phyloP scores from a whole-genome alignment of 1,140 invertebrate species.

The Sminthurinus signatus region DNA sequence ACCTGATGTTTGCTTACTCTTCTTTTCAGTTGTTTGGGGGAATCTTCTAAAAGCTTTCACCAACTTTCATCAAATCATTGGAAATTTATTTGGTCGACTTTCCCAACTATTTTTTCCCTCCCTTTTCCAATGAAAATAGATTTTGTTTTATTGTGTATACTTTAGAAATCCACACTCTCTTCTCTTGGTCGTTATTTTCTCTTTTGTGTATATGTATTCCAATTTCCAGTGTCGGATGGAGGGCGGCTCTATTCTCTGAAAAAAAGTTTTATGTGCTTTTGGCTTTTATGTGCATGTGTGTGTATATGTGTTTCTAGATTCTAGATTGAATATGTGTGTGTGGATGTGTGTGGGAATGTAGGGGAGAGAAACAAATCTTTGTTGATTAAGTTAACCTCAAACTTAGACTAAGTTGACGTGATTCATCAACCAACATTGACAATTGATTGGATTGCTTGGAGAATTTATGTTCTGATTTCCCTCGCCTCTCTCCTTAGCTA shows the following conservation, averaged over 20 bases:
- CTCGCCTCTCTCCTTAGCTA: too few species aligned
- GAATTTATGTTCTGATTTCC: slow-evolving; percentile 2
- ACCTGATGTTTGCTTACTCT: too few species aligned
- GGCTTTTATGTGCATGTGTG: not conserved
- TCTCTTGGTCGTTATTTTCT: not conserved
- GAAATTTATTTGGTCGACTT: too few species aligned
- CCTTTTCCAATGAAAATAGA: too few species aligned
- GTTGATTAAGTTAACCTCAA: too few species aligned
- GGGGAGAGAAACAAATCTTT: not conserved
- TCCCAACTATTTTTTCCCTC: too few species aligned
- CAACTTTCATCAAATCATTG: too few species aligned
- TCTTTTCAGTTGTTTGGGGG: too few species aligned
- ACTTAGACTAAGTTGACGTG: not conserved
- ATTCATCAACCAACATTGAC: not conserved
- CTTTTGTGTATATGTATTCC: not conserved
- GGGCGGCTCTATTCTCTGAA: not conserved
- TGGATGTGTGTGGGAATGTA: not conserved
- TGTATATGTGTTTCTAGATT: not conserved
- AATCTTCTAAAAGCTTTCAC: too few species aligned
- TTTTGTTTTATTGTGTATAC: too few species aligned
- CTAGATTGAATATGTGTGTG: too few species aligned
- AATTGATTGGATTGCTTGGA: slow-evolving; percentile 4
- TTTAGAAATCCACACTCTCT: not conserved
- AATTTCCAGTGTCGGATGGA: not conserved
- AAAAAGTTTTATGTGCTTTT: not conserved